phyloP scores from a whole-genome alignment of 2,113 vertebrate species.

The Sylvilagus bachmani region DNA sequence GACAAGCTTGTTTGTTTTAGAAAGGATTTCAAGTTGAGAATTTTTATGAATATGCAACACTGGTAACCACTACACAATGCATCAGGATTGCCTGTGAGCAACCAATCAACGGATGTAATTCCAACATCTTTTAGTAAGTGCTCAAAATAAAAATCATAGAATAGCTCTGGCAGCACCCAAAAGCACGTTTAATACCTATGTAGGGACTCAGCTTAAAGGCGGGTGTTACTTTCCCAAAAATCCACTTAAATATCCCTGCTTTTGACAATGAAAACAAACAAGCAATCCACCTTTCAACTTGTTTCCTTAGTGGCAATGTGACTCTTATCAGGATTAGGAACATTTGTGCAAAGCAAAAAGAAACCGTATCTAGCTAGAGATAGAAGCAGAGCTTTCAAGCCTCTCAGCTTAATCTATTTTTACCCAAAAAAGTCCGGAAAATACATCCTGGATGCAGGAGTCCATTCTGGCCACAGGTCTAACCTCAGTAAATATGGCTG shows the following conservation, averaged over 20 bases:
- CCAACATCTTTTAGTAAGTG: not conserved
- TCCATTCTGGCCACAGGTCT: not conserved
- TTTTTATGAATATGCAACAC: not conserved
- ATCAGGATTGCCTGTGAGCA: not conserved
- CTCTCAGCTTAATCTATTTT: not conserved
- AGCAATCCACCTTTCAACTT: not conserved
- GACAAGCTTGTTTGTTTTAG: not conserved
- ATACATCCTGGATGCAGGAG: not conserved
- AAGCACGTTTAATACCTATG: not conserved
- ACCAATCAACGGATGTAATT: not conserved
- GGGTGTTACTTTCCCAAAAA: conserved; percentile 9
- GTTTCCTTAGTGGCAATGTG: not conserved
- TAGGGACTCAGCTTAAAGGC: conserved; percentile 5
- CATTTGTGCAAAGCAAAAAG: not conserved
- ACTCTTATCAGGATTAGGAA: conserved; percentile 13
- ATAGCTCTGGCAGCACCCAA: not conserved
- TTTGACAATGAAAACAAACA: conserved; percentile 11
- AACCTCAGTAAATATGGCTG: not conserved
- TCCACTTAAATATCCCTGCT: not conserved
- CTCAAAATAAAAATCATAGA: conserved; percentile 24
- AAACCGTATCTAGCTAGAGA: not conserved
- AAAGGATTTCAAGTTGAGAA: not conserved
- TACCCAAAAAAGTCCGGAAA: not conserved
- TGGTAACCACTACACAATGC: not conserved
- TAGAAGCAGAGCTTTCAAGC: not conserved